Conservation (phyloP, 2,113 vertebrate species). For the Xerus inauris region DNA sequence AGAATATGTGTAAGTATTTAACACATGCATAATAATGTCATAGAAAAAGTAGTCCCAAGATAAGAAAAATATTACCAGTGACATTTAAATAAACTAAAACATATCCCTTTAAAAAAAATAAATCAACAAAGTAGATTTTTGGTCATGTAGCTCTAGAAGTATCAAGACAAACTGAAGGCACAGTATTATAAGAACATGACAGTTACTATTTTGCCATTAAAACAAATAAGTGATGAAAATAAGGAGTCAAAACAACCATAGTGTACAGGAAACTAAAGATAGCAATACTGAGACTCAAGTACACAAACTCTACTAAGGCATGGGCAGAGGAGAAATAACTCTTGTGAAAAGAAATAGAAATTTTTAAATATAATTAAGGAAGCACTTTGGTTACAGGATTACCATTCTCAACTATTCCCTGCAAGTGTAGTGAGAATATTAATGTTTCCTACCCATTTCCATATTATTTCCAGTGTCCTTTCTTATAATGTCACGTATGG, state of each 20-base stretch:
- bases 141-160: neutral
- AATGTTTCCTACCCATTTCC: neutral
- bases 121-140: conserved; percentile 13
- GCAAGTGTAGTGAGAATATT: neutral
- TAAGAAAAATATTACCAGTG: neutral
- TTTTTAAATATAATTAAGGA: neutral
- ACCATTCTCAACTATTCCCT: neutral
- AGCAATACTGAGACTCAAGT: neutral
- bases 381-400: neutral
- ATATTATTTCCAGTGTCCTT: neutral
- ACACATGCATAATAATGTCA: neutral
- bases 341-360: conserved; percentile 2
- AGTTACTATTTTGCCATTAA: neutral
- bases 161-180: neutral
- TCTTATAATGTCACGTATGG: neutral
- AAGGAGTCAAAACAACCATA: neutral
- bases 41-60: neutral
- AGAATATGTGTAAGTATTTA: neutral
- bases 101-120: neutral
- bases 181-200: neutral
- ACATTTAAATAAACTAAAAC: neutral
- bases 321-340: neutral
- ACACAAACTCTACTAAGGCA: neutral
- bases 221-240: conserved; percentile 6
- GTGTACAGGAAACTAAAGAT: neutral